Base-by-base conservation (phyloP, 1,140 invertebrate species). In the Calliopsis andreniformis region DNA sequence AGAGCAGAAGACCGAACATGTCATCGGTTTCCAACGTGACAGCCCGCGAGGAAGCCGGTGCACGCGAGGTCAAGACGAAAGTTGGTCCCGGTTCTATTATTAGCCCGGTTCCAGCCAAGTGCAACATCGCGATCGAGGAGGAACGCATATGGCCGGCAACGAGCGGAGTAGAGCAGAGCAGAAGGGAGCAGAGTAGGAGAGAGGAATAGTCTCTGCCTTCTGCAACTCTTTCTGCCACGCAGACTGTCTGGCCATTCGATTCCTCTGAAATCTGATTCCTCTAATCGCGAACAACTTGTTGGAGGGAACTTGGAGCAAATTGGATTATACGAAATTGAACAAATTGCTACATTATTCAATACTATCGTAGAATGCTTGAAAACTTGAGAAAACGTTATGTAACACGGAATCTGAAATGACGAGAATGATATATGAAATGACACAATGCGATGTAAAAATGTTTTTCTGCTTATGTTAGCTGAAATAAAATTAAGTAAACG, bases 71-170 rank as follows among this genome's bases (percentile, higher is more conserved):
- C 43, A 53, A 55, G 76, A 78, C 76, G 76, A 78, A 78, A 75
- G 76, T 78, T 78, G 43, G 76, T 66, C 49, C 70, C 58, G 51
- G 76, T 78, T 63, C 76, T 78, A 78, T 78, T 78, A 73, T 78
- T 78, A 78, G 76, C 70, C 32, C 53, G 59, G 61, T 72, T 73
- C 76, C 76, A 75, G 70, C 69, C 76, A 78, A 73, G 76, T 78
- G 76, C 69, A 78, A 62, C 67, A 62, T 70, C 58, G 68, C 58
- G 75, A 68, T 59, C 73, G 51, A 43, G 25, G 30, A 68, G 66
- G 73, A 69, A 76, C 64, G 64, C 71, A 75, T 69, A 76, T 76
- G 64, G 73, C 73, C 32, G 42, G 73, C 73, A 70, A 61, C 55
- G 64, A 42, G 64, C 53, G 43, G 61, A 76, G 55, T 64, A 30